These are phyloP conservation scores for Dipodomys merriami DNA, from an alignment of 2,113 vertebrate genomes.

Conservation along the genomic window DNA sequence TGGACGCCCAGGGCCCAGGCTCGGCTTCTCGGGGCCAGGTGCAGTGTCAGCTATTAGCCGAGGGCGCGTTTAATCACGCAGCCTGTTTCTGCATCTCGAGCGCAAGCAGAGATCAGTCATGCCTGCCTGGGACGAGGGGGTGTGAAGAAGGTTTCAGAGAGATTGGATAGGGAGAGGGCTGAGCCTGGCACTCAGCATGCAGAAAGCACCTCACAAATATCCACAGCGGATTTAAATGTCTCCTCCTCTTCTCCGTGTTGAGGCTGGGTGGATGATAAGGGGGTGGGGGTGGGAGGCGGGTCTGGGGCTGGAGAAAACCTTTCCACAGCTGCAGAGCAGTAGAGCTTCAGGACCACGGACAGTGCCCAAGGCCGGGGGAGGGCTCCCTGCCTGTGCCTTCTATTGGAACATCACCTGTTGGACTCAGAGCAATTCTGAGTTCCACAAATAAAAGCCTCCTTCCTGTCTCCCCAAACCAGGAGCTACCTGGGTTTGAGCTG, in stretches of 20 bases:
- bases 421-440: neutral
- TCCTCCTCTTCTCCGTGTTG: neutral
- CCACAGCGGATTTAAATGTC: neutral
- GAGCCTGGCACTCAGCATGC: neutral
- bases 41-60: neutral
- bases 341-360: conserved; percentile 62
- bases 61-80: neutral
- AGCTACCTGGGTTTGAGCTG: neutral
- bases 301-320: neutral
- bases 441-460: neutral
- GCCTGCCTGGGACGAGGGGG: neutral
- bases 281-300: too few species aligned
- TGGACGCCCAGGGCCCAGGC: neutral
- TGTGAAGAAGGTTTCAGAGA: neutral
- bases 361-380: neutral
- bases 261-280: too few species aligned
- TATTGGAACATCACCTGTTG: too few species aligned
- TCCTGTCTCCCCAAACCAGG: neutral
- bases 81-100: neutral
- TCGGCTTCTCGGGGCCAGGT: neutral
- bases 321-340: too few species aligned
- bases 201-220: neutral
- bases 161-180: neutral
- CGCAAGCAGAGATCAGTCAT: neutral
- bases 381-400: too few species aligned